Evolutionary conservation across 2,888 invertebrate species (phyloP), one percentile per base, ranked within the genome.

Genomic region (Tipula confusa): DNA sequence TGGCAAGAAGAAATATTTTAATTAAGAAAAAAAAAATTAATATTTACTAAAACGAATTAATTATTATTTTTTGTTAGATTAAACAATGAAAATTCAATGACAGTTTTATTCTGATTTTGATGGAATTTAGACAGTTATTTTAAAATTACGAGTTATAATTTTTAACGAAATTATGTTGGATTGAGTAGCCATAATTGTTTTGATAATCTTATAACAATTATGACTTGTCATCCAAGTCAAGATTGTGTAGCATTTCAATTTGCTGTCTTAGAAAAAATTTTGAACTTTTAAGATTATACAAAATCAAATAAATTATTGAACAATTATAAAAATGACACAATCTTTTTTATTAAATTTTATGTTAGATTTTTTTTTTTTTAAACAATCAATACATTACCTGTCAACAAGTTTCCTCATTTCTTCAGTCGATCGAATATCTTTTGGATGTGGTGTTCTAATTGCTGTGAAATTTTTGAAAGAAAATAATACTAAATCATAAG

Each of bases 331-430:
- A 83, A 82, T 64, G 64, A 64, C 64, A 64, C 81, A 33, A 83
- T 83, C 84, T 83, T 84, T 84, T 83, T 33, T 84, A 82, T 64
- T 64, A 64, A 11, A 64, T 18, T 64, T 9, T 64, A 64, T 1
- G 18, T 64, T 64, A 43, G 80, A 11, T 82, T 84, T 83, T 84
- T n/a, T n/a, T n/a, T n/a, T 24, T 82, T 84, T 83, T 84, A 85
- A 36, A 84, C 83, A 83, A 84, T n/a, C n/a, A 80, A 86, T 87
- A 90, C 95, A 94, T 95, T 94, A 97, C 97, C 96, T 97, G 94
- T 97, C 97, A 92, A 97, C 95, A 92, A 97, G 95, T 94, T 96
- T 97, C 92, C 97, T 95, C 95, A 97, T 96, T 94, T 97, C 97
- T 93, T 97, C 97, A 92, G 95, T 95, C 92, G 95, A 94, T 94